Base-by-base conservation (phyloP, 2,888 invertebrate species). In the Drosophila stalkeri region DNA sequence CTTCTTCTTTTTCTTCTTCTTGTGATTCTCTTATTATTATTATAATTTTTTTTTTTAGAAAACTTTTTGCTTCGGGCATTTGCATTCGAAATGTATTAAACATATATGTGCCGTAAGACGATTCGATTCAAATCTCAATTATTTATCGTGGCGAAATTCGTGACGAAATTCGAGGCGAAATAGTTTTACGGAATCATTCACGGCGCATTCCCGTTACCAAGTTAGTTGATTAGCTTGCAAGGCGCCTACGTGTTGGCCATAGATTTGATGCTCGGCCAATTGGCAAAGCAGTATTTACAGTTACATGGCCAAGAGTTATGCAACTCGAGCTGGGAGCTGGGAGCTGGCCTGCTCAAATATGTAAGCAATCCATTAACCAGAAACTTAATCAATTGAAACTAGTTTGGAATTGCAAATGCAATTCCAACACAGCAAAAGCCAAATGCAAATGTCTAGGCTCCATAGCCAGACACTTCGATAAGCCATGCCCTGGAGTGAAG, bases 351-450 rank as follows among this genome's bases (percentile, higher is more conserved):
- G 75, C 69, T 81, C 77, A 79, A 81, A 72, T 83, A 84, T 82
- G 83, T 78, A 86, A 78, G 84, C 86, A 89, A 86, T 78, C 89
- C 89, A 86, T 86, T 86, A 86, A 86, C 86, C 80, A 89, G 80
- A 80, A 89, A 89, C 85, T 87, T 82, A 86, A 86, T 86, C 86
- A 87, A 89, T 86, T 85, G 89, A 75, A 86, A 87, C 89, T 72
- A 74, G 82, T 75, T 82, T 77, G 73, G 85, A 84, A 86, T 81
- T 69, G 86, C 76, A 89, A 89, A 84, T 84, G 85, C 78, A 81
- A 68, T 81, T 80, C 67, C 72, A 82, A 69, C 86, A 69, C 82
- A 77, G 80, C 68, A 79, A 55, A 79, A 64, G 75, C 46, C 57
- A 61, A 75, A 70, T 64, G 74, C 64, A 77, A 77, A 56, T 68